These are phyloP conservation scores for Prunella strophiata DNA, from an alignment of 2,797 vertebrate species.

Conservation along the genomic window DNA sequence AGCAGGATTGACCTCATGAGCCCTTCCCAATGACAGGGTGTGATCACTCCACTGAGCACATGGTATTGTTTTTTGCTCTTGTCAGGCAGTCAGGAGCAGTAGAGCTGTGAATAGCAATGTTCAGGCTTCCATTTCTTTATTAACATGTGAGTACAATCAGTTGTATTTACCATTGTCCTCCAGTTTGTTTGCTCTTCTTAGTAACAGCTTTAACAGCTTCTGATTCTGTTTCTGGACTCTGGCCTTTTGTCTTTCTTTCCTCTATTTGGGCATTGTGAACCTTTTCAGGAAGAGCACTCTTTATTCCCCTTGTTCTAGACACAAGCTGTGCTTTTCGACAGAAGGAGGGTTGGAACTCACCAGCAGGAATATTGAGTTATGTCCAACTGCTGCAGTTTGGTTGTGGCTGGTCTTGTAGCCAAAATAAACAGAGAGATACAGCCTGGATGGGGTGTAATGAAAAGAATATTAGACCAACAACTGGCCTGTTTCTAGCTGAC, in stretches of 20 bases:
- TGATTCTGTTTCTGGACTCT: neutral
- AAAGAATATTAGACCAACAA: neutral
- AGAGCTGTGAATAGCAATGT: neutral
- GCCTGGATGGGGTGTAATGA: neutral
- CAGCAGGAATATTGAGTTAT: neutral
- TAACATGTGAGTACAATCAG: neutral
- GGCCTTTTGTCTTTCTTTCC: neutral
- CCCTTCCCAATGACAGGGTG: neutral
- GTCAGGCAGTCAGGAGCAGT: neutral
- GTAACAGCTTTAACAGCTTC: neutral
- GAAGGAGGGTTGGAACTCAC: neutral
- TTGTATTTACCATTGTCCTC: conserved; percentile 48
- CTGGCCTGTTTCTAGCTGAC: neutral
- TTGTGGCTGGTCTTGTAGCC: neutral
- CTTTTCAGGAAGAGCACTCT: neutral
- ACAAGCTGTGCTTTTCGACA: neutral
- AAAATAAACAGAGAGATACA: neutral
- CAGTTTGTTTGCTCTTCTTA: conserved; percentile 31
- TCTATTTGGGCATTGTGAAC: neutral
- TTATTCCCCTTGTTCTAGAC: neutral
- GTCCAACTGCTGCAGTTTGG: neutral
- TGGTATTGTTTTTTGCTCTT: neutral
- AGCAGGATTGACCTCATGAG: neutral
- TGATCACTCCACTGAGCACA: neutral
- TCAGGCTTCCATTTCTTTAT: conserved; percentile 1